Conservation (phyloP, 2,888 invertebrate genomes). For the Brachypterus glaber region DNA sequence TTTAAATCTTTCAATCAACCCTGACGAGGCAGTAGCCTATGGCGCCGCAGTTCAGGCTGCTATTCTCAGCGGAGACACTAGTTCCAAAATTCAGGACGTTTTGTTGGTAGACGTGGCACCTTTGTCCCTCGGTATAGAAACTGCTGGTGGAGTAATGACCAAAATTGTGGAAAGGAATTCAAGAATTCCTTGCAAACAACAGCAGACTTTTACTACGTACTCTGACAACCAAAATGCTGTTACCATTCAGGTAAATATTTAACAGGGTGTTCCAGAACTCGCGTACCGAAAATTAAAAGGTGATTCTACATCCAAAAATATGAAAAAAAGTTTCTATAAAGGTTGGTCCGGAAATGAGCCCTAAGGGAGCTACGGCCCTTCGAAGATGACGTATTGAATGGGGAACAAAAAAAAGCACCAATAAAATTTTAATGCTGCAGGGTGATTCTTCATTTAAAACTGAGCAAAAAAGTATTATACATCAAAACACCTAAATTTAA, state of each 20-base stretch:
- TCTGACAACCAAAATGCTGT: conserved; percentile 87
- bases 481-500: too few species aligned
- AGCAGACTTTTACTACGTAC: conserved; percentile 79
- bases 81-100: conserved; percentile 69
- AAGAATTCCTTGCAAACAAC: conserved; percentile 69
- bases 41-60: conserved; percentile 93
- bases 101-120: conserved; percentile 74
- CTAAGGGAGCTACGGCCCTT: too few species aligned
- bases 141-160: conserved; percentile 78
- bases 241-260: conserved; percentile 55
- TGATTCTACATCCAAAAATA: too few species aligned
- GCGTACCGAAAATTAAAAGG: too few species aligned
- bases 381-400: too few species aligned
- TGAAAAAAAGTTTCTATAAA: too few species aligned
- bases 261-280: too few species aligned
- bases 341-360: too few species aligned
- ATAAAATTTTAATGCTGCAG: too few species aligned
- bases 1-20: conserved; percentile 84
- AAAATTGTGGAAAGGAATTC: conserved; percentile 76
- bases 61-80: conserved; percentile 63
- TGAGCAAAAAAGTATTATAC: too few species aligned
- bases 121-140: conserved; percentile 70
- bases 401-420: too few species aligned
- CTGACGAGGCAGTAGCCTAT: conserved; percentile 87
- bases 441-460: too few species aligned